Conservation (phyloP, 2,888 invertebrate genomes). For the Gisinianus flammeolus region DNA sequence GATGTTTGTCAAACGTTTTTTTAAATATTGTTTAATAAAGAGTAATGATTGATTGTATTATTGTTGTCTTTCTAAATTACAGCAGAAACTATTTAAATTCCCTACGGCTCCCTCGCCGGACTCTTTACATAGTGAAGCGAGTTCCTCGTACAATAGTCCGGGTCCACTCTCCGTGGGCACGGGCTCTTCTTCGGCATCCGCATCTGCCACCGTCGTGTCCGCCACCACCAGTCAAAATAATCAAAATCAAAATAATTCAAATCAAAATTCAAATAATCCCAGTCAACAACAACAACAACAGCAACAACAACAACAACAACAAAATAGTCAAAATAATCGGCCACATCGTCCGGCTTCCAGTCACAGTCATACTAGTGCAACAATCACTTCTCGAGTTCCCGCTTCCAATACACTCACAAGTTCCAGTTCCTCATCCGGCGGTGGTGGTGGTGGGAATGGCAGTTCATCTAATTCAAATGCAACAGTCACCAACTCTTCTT, state of each 20-base stretch:
- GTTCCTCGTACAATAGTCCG: slow-evolving; percentile 56
- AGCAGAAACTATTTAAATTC: slow-evolving; percentile 57
- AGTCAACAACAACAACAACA: slow-evolving; percentile 59
- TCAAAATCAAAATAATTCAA: slow-evolving; percentile 52
- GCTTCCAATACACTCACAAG: not conserved
- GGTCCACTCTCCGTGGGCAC: slow-evolving; percentile 54
- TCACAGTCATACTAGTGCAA: not conserved
- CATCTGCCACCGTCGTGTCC: slow-evolving; percentile 58
- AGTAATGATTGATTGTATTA: not conserved
- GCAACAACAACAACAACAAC: slow-evolving; percentile 51
- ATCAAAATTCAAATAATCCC: slow-evolving; percentile 61
- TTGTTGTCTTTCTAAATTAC: not conserved
- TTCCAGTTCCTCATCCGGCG: not conserved
- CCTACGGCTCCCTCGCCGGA: slow-evolving; percentile 58
- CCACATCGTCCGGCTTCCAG: slow-evolving; percentile 45
- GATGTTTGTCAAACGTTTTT: too few relatives aligned
- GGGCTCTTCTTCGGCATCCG: slow-evolving; percentile 53
- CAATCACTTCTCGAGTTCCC: not conserved
- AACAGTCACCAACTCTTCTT: not conserved
- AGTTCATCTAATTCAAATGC: not conserved
- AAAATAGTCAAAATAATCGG: slow-evolving; percentile 58
- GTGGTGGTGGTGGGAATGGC: not conserved
- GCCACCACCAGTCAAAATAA: slow-evolving; percentile 61
- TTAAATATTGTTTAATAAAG: too few relatives aligned
- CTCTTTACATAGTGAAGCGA: slow-evolving; percentile 54